phyloP scores from a whole-genome alignment of 2,888 invertebrate genomes.

The Watsonalla binaria region DNA sequence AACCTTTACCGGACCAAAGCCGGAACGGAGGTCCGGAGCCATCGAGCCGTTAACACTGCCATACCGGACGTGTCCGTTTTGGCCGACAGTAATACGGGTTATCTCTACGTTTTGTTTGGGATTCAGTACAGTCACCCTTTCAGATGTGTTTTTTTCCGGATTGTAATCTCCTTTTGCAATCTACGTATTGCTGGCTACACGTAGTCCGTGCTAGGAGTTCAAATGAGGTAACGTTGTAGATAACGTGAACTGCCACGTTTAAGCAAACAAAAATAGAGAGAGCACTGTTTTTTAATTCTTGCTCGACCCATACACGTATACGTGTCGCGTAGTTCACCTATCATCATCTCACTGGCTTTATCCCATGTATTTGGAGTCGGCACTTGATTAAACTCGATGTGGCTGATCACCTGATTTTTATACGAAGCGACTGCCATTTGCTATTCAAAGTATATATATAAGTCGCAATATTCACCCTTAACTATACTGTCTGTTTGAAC shows the following conservation, averaged over 20 bases:
- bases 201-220: not conserved
- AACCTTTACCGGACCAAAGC: not conserved
- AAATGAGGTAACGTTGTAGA: not conserved
- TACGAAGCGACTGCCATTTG: too few relatives aligned
- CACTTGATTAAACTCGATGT: too few relatives aligned
- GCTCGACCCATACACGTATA: too few relatives aligned
- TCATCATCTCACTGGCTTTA: too few relatives aligned
- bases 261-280: not conserved
- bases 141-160: conserved; percentile 2
- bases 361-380: too few relatives aligned
- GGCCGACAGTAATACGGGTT: not conserved
- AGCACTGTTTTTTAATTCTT: not conserved
- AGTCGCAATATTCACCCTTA: too few relatives aligned
- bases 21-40: not conserved
- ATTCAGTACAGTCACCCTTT: not conserved
- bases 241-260: not conserved
- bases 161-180: conserved; percentile 1
- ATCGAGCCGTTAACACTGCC: conserved; percentile 2
- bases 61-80: conserved; percentile 2
- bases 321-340: too few relatives aligned
- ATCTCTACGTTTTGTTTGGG: conserved; percentile 1
- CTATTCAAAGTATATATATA: too few relatives aligned
- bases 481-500: too few relatives aligned
- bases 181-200: not conserved
- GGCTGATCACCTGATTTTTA: too few relatives aligned